phyloP scores from a whole-genome alignment of 2,797 vertebrate species.

The Serranus cabrilla region DNA sequence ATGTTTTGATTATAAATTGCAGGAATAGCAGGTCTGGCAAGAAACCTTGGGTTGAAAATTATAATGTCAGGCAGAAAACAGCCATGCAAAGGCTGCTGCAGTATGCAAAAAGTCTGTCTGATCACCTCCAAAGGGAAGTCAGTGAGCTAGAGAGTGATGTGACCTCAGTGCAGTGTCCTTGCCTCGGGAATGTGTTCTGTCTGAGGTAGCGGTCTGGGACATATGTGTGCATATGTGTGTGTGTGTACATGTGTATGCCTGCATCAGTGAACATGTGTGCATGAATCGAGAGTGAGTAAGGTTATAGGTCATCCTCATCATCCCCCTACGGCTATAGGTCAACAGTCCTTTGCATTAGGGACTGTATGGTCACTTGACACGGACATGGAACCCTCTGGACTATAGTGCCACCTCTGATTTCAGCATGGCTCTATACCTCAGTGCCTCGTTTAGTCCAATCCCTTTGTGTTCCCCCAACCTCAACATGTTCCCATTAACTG shows the following conservation, averaged over 20 bases:
- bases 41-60: constrained; percentile 13
- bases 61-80: constrained; percentile 20
- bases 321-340: constrained; percentile 66
- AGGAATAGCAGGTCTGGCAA: background rate
- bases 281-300: constrained; percentile 36
- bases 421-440: background rate
- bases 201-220: constrained; percentile 27
- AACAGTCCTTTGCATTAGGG: constrained; percentile 37
- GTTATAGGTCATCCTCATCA: constrained; percentile 53
- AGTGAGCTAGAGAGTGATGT: constrained; percentile 47
- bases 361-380: constrained; percentile 33
- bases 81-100: constrained; percentile 1
- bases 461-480: background rate
- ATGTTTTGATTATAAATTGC: background rate
- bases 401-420: constrained; percentile 24
- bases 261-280: constrained; percentile 54
- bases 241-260: constrained; percentile 24
- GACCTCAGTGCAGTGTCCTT: constrained; percentile 75
- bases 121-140: constrained; percentile 48
- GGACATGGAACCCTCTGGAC: constrained; percentile 17
- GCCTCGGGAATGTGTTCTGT: constrained; percentile 63
- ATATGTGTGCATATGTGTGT: constrained; percentile 34
- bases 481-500: background rate
- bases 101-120: constrained; percentile 40
- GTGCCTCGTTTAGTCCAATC: background rate